These are phyloP conservation scores for Oscheius sp. DNA, from an alignment of 2,888 invertebrate species.

Conservation along the genomic window DNA sequence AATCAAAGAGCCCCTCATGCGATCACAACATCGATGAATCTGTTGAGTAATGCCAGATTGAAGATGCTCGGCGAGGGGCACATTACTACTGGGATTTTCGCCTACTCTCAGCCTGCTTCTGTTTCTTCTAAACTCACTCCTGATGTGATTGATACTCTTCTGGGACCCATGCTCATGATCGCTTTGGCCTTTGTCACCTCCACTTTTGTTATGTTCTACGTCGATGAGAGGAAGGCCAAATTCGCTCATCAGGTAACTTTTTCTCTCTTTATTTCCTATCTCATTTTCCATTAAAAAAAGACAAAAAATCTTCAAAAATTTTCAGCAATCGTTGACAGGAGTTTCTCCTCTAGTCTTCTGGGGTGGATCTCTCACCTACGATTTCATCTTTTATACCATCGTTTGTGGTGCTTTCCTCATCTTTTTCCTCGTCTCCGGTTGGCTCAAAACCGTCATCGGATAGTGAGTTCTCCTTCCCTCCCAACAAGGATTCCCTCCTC, in stretches of 20 bases:
- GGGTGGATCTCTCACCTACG: constrained; percentile 52
- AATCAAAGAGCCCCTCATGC: constrained; percentile 29
- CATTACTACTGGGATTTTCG: constrained; percentile 10
- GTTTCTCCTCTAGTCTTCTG: constrained; percentile 62
- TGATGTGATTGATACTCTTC: constrained; percentile 20
- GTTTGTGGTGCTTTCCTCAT: constrained; percentile 47
- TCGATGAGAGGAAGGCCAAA: constrained; percentile 56
- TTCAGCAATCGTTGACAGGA: constrained; percentile 64
- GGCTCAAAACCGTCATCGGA: constrained; percentile 37
- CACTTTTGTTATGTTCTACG: constrained; percentile 59
- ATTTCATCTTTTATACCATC: constrained; percentile 50
- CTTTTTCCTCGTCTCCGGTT: constrained; percentile 46
- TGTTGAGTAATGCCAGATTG: constrained; percentile 24
- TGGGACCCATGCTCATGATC: constrained; percentile 50
- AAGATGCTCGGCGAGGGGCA: neutral
- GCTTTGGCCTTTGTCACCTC: constrained; percentile 60
- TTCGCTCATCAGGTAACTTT: constrained; percentile 59
- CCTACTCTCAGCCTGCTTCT: constrained; percentile 7
- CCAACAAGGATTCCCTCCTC: constrained; percentile 11
- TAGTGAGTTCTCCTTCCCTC: constrained; percentile 33
- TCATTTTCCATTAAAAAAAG: neutral
- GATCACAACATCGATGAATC: constrained; percentile 7
- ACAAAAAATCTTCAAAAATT: no score
- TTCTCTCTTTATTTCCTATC: neutral
- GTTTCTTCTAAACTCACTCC: neutral